Evolutionary conservation across 2,113 vertebrate species (phyloP), one percentile per base, ranked within the genome.

Genomic region (Puma concolor): DNA sequence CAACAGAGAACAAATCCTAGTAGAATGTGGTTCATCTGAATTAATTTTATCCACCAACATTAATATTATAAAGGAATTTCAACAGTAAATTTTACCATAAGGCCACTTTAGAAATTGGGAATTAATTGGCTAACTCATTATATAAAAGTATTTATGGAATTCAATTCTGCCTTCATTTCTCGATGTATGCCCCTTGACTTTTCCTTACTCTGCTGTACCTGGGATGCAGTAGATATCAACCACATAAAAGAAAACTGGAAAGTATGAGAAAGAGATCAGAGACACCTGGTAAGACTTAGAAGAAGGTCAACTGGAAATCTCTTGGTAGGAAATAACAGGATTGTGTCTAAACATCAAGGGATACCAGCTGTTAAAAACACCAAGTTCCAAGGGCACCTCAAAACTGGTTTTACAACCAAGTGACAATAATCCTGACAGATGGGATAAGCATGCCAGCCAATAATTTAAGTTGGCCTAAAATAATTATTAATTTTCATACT

Each of bases 51-150:
- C 29, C 19, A 95, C 4, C 12, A 93, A 76, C 7, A 88, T 10
- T 57, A 88, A 33, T 23, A 84, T 13, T 87, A 31, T 67, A 83
- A 94, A 88, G 11, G 33, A 52, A 81, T 81, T 83, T 89, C 52
- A 92, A 57, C 19, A 92, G 6, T 71, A 66, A 95, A 71, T 91
- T 95, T 95, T 72, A 44, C 83, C 27, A 88, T 77, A 54, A 95
- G 67, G 19, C 11, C 13, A 63, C 38, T 79, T 95, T 89, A 88
- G 29, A 97, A 96, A 69, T 36, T 63, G 64, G 4, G 8, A n/a
- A 86, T 57, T 79, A 83, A 83, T 38, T 88, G 60, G 1, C 4
- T 77, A 52, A 92, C 23, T 81, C 63, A 82, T 64, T 85, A 81
- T 44, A 25, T 77, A 41, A 82, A 5, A 2, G 4, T 67, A 91